Conservation (phyloP, 2,797 vertebrate species). For the Morus bassanus region DNA sequence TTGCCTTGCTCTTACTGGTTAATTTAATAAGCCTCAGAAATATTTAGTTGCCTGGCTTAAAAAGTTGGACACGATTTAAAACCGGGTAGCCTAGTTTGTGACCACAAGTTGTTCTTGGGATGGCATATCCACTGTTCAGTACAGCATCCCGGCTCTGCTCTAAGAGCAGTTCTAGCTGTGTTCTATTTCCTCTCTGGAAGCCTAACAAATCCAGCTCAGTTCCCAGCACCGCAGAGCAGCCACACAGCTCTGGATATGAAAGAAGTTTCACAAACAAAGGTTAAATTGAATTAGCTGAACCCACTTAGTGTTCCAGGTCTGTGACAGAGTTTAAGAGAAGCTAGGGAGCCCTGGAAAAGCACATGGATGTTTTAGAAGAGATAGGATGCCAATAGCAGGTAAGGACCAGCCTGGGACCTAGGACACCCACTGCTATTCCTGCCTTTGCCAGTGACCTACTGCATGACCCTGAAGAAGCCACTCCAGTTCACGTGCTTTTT, state of each 20-base stretch:
- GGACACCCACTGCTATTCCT: not conserved
- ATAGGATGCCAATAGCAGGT: not conserved
- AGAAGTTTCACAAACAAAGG: not conserved
- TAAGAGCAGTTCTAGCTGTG: not conserved
- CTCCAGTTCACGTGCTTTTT: not conserved
- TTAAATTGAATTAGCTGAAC: not conserved
- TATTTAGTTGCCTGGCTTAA: not conserved
- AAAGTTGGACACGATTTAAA: not conserved
- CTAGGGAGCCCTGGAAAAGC: not conserved
- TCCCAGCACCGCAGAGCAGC: not conserved
- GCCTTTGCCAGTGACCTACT: not conserved
- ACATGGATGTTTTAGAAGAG: not conserved
- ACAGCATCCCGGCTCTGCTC: not conserved
- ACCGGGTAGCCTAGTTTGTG: not conserved
- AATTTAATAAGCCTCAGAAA: slow-evolving; percentile 37
- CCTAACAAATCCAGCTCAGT: not conserved
- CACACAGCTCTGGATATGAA: not conserved
- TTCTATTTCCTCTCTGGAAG: not conserved
- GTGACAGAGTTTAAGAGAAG: not conserved
- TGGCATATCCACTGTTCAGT: not conserved
- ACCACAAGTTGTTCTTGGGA: not conserved
- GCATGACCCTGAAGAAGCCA: not conserved
- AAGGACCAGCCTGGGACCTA: not conserved
- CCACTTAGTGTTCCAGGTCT: not conserved
- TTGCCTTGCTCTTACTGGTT: slow-evolving; percentile 34